These are phyloP conservation scores for Corythornis cristatus DNA, from an alignment of 2,113 vertebrate species.

Conservation along the genomic window DNA sequence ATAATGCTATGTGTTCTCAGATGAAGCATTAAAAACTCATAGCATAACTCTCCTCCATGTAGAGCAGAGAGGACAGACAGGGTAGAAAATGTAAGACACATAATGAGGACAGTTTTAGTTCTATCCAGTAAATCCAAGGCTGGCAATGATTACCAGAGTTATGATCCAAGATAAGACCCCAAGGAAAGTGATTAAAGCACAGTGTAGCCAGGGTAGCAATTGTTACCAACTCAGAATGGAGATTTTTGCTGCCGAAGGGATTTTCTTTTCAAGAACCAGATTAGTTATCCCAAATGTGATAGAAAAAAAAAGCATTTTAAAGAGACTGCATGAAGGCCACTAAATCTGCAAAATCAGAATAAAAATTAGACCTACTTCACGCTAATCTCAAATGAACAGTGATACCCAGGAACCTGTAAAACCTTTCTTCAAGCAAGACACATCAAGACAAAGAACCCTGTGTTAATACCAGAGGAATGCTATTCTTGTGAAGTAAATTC, in stretches of 20 bases:
- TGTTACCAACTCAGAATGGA: neutral
- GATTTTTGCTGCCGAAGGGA: neutral
- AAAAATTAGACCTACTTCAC: neutral
- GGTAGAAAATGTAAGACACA: neutral
- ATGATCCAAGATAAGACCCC: slow-evolving; percentile 24
- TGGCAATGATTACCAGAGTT: neutral
- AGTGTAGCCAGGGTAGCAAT: neutral
- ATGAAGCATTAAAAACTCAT: neutral
- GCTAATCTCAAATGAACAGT: neutral
- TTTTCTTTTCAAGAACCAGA: slow-evolving; percentile 35
- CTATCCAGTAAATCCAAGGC: neutral
- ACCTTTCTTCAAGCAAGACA: neutral
- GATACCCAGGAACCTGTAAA: neutral
- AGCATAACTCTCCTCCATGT: neutral
- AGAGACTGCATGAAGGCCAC: neutral
- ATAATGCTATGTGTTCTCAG: neutral
- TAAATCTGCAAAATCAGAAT: neutral
- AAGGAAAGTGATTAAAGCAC: slow-evolving; percentile 33
- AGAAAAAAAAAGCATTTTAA: slow-evolving; percentile 13
- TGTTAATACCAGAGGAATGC: neutral
- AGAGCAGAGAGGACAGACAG: neutral
- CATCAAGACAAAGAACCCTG: neutral
- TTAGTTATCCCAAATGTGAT: neutral
- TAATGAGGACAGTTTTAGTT: neutral
- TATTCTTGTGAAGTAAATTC: neutral